A percentile compares a stretch with the other conserved stretches of the same genome.
Evolutionary conservation across 2,113 vertebrate genomes (phyloP).

Genomic region (Cardinalis cardinalis): DNA sequence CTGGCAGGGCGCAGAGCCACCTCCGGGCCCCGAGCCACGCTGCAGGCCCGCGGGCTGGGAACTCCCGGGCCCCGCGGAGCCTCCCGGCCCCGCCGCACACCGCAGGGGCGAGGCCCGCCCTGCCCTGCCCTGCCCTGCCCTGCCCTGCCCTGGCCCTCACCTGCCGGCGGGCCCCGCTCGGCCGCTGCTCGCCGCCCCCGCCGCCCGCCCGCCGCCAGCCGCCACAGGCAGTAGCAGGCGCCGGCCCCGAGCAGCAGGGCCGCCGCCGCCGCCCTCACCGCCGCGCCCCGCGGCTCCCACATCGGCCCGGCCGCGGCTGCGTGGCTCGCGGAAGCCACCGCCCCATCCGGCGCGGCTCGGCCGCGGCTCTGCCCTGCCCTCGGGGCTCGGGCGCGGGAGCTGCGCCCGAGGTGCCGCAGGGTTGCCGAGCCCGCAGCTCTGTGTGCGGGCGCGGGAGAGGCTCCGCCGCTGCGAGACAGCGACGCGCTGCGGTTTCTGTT

Average conservation of each 20-base stretch:
- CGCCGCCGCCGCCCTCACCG: not conserved
- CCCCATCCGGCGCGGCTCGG: not conserved
- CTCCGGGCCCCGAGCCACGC: not conserved
- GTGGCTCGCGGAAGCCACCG: not conserved
- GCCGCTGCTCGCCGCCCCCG: not conserved
- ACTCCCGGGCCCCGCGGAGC: not conserved
- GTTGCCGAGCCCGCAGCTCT: not conserved
- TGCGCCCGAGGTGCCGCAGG: too few relatives aligned
- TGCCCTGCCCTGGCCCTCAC: too few relatives aligned
- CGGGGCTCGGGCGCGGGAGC: rapidly evolving
- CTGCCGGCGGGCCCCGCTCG: too few relatives aligned
- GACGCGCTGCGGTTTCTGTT: too few relatives aligned
- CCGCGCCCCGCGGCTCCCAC: not conserved
- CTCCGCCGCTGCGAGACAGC: not conserved
- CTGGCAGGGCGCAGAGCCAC: rapidly evolving
- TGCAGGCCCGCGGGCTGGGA: not conserved
- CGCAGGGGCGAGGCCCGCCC: not conserved
- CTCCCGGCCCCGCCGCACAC: not conserved
- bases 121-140: not conserved
- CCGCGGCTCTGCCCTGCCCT: not conserved
- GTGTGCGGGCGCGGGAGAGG: not conserved
- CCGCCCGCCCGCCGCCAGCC: not conserved
- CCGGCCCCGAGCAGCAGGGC: not conserved
- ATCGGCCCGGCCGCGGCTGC: not conserved
- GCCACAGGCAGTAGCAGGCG: not conserved